Base-by-base conservation (phyloP, 1,140 invertebrate genomes). In the Dreissena rostriformis region DNA sequence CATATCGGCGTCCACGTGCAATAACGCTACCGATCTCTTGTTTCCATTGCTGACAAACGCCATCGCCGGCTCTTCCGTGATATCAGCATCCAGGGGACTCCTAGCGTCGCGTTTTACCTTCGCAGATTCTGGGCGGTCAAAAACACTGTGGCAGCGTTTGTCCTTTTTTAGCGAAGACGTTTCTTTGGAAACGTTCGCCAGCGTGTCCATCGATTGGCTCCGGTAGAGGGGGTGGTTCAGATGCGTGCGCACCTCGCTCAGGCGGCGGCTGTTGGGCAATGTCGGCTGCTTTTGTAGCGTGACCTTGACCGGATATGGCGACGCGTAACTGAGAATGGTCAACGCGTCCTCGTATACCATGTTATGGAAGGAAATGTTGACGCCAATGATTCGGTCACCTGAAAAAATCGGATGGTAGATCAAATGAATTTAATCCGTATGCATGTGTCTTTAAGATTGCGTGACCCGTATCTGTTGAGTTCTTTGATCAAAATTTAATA, bases 311-410 rank as follows among this genome's bases (percentile, higher is more conserved):
- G 97, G 97, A 90, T 98, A 98, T 0, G 97, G 97, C n/a, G 97
- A 98, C 1, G 97, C 97, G 84, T 98, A 97, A 75, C 97, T 97
- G 7, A 98, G 93, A 83, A 98, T 97, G 0, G 97, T 96, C 55
- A 98, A 92, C 0, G 97, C 97, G 90, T 98, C 97, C 93, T 98
- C 97, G 90, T 97, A 96, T 0, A 97, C 97, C 94, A 98, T 98
- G 78, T 96, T 97, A 61, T 96, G 95, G 90, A 98, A 97, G 83
- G 96, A 97, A 29, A 98, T 97, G 53, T 96, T 97, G 51, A 98
- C 96, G 86, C 96, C 96, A 78, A 96, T 95, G 77, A 98, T 97
- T 67, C 96, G 95, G 93, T 98, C 97, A 84, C 97, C 97, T 98
- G 94, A 24, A 95, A 94, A 49, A 11, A 55, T 70, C 63, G 39